Conservation (phyloP, 2,797 vertebrate genomes). For the Bradypus variegatus region DNA sequence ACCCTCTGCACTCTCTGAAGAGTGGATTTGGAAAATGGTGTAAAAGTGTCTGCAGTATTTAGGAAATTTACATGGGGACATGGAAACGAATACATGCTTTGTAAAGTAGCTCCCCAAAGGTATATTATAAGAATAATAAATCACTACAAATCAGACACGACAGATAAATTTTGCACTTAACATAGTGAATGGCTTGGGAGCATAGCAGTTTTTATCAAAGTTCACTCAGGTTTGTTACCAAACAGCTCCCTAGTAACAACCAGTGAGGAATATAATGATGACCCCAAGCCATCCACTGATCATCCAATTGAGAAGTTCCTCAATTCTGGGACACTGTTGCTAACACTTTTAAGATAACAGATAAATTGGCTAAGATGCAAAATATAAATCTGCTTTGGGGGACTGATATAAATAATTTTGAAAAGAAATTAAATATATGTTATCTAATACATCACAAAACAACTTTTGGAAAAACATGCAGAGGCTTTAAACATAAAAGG, state of each 20-base stretch:
- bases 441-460: slow-evolving; percentile 38
- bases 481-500: slow-evolving; percentile 20
- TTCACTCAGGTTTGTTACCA: not conserved
- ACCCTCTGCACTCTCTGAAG: not conserved
- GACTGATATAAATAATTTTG: slow-evolving; percentile 11
- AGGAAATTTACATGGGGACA: slow-evolving; percentile 30
- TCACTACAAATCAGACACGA: slow-evolving; percentile 17
- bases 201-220: not conserved
- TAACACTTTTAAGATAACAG: slow-evolving; percentile 28
- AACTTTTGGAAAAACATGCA: not conserved
- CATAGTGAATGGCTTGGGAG: not conserved
- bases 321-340: not conserved
- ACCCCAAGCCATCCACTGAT: not conserved
- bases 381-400: slow-evolving; percentile 35
- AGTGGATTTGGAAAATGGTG: slow-evolving; percentile 1
- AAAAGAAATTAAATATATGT: slow-evolving; percentile 41
- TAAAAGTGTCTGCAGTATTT: not conserved
- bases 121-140: slow-evolving; percentile 12
- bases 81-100: not conserved
- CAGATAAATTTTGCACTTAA: slow-evolving; percentile 4
- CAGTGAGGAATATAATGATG: not conserved
- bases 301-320: slow-evolving; percentile 3
- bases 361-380: slow-evolving; percentile 15
- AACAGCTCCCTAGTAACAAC: not conserved
- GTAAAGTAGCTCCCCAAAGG: not conserved